Percentiles rank a stretch among this genome's conserved stretches.
These are phyloP conservation scores for Smutsia gigantea DNA, from an alignment of 2,797 vertebrate genomes.

Conservation along the genomic window DNA sequence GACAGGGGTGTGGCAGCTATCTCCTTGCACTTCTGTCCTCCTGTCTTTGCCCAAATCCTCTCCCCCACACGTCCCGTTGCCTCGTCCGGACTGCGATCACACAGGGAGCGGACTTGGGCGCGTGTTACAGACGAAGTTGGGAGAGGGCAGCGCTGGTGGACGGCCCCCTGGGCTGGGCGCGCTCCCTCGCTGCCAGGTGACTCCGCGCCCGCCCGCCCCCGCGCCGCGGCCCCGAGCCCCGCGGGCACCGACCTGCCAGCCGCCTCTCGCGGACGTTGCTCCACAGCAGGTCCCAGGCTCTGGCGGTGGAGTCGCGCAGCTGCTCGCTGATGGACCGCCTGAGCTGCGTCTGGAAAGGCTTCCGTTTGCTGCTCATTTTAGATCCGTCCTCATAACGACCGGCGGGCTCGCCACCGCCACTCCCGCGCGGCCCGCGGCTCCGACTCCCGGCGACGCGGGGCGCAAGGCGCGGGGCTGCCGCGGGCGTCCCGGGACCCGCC, in stretches of 20 bases:
- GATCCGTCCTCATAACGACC: conserved; percentile 83
- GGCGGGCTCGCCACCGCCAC: conserved; percentile 13
- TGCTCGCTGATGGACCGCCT: conserved; percentile 94
- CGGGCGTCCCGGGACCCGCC: background rate
- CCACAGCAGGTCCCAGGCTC: conserved; percentile 96
- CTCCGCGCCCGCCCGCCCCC: background rate
- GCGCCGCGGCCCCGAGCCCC: background rate
- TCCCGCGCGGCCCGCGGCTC: conserved; percentile 59
- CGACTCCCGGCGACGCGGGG: background rate
- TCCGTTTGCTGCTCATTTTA: conserved; percentile 89
- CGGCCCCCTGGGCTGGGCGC: background rate
- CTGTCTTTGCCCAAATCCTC: background rate
- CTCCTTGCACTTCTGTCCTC: background rate
- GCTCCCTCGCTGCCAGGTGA: background rate
- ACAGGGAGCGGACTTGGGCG: background rate
- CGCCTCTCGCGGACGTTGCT: conserved; percentile 92
- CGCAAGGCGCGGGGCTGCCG: background rate
- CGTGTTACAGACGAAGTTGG: background rate
- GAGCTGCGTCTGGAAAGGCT: conserved; percentile 87
- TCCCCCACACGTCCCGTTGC: background rate
- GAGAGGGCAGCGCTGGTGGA: background rate
- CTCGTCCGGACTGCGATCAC: background rate
- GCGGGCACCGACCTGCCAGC: conserved; percentile 92
- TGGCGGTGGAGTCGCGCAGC: conserved; percentile 91
- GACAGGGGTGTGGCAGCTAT: background rate